Conservation (phyloP, 2,888 invertebrate genomes). For the Adineta ricciae region DNA sequence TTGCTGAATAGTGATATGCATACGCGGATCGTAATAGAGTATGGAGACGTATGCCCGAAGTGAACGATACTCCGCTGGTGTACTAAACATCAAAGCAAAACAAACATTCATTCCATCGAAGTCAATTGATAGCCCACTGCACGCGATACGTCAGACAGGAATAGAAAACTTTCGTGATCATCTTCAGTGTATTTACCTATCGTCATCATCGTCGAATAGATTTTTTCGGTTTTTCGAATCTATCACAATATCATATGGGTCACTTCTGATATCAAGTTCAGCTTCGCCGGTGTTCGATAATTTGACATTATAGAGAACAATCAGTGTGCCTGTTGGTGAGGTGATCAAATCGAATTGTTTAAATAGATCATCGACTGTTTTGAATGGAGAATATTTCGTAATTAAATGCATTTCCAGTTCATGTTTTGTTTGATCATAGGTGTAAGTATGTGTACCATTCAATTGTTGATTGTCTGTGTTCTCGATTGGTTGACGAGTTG, state of each 20-base stretch:
- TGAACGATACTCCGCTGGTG: conserved; percentile 48
- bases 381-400: conserved; percentile 50
- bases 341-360: conserved; percentile 49
- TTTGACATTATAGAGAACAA: conserved; percentile 51
- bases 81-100: conserved; percentile 11
- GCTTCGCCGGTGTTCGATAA: conserved; percentile 47
- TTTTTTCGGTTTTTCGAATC: background rate
- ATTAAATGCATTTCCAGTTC: conserved; percentile 50
- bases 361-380: conserved; percentile 45
- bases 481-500: conserved; percentile 40
- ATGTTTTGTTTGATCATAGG: conserved; percentile 41
- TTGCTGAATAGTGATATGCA: conserved; percentile 51
- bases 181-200: background rate
- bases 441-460: background rate
- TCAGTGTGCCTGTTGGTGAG: conserved; percentile 48
- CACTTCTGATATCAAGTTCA: conserved; percentile 48
- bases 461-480: conserved; percentile 23
- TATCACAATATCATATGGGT: conserved; percentile 47
- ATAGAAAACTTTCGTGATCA: too few species aligned
- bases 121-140: too few species aligned
- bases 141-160: too few species aligned
- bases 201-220: background rate
- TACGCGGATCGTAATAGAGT: conserved; percentile 50
- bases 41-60: conserved; percentile 51
- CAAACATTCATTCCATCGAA: too few species aligned